A percentile compares a stretch with the other conserved stretches of the same genome.
phyloP scores from a whole-genome alignment of 2,888 invertebrate genomes.

The Pyralis farinalis region DNA sequence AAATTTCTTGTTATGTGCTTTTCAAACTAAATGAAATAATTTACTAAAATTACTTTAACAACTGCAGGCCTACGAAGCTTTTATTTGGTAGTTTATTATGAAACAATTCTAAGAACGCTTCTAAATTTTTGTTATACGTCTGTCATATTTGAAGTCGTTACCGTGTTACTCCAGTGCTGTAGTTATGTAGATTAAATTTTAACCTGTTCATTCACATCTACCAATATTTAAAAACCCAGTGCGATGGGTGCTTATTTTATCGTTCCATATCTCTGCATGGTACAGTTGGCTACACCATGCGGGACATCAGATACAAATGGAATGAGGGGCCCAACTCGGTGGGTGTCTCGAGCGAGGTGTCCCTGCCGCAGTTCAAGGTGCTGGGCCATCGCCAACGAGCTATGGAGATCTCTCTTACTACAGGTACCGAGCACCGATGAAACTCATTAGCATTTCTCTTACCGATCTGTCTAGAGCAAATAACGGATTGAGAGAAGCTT shows the following conservation, averaged over 20 bases:
- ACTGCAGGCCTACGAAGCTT: conserved; percentile 39
- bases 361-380: conserved; percentile 97
- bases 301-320: conserved; percentile 98
- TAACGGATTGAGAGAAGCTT: conserved; percentile 1
- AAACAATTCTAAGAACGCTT: conserved; percentile 34
- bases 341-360: conserved; percentile 95
- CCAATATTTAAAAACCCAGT: conserved; percentile 64
- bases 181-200: conserved; percentile 31
- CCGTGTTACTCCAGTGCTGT: conserved; percentile 33
- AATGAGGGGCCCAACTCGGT: conserved; percentile 96
- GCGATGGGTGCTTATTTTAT: conserved; percentile 76
- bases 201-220: conserved; percentile 35
- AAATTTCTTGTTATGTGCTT: conserved; percentile 23
- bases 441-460: background rate
- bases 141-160: conserved; percentile 14
- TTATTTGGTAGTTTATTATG: conserved; percentile 35
- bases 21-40: conserved; percentile 23
- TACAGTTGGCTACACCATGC: conserved; percentile 98
- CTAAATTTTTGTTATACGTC: conserved; percentile 18
- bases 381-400: conserved; percentile 96
- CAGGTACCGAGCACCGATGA: conserved; percentile 84
- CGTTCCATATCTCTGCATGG: conserved; percentile 74
- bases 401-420: conserved; percentile 96
- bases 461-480: background rate
- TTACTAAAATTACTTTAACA: conserved; percentile 18